A percentile compares a stretch with the other conserved stretches of the same genome.
Evolutionary conservation across 2,888 invertebrate species (phyloP).

Genomic region (Tortricodes alternella): DNA sequence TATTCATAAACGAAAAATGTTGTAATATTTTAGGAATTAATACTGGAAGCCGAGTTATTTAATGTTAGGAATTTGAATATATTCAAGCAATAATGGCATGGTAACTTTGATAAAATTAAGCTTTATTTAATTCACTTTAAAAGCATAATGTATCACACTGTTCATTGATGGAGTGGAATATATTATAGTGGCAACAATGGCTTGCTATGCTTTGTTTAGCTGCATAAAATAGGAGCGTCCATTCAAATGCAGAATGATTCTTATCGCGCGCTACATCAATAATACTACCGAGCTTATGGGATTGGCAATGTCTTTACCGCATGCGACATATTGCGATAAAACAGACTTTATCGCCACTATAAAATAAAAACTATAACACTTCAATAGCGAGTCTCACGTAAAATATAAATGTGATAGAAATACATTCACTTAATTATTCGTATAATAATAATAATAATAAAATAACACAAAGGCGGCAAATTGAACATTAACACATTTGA

Average conservation of each 20-base stretch:
- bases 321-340: constrained; percentile 5
- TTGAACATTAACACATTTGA: constrained; percentile 8
- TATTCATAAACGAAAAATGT: too few relatives aligned
- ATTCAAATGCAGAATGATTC: constrained; percentile 22
- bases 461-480: constrained; percentile 25
- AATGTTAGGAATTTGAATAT: too few relatives aligned
- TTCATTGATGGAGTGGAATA: background rate
- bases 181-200: background rate
- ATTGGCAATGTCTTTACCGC: background rate
- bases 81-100: too few relatives aligned
- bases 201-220: background rate
- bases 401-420: background rate
- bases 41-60: too few relatives aligned
- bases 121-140: background rate
- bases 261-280: constrained; percentile 14
- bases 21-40: too few relatives aligned
- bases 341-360: background rate
- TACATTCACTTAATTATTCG: background rate
- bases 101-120: too few relatives aligned
- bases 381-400: background rate
- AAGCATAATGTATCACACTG: background rate
- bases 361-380: background rate
- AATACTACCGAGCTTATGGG: background rate
- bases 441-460: constrained; percentile 11
- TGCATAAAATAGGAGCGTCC: constrained; percentile 8